A percentile compares a stretch with the other conserved stretches of the same genome.
Evolutionary conservation across 2,888 invertebrate genomes (phyloP).

Genomic region (Luffia ferchaultella): DNA sequence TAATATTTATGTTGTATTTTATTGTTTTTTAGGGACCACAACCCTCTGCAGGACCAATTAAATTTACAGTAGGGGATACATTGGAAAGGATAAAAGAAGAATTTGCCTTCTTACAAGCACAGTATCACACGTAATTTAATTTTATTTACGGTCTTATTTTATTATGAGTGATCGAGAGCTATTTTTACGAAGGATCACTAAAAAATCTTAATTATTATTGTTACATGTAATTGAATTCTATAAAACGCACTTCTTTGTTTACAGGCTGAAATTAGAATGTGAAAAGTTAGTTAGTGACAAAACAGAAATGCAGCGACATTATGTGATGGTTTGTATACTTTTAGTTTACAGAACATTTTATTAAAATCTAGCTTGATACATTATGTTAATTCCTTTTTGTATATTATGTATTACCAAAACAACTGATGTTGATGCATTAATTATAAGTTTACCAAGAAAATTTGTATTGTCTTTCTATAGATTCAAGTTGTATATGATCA

Average conservation of each 20-base stretch:
- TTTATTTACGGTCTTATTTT: slow-evolving; percentile 26
- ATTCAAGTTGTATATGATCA: too few species aligned
- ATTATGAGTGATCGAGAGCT: background rate
- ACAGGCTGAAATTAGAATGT: slow-evolving; percentile 95
- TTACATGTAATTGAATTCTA: background rate
- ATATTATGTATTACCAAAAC: too few species aligned
- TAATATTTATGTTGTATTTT: slow-evolving; percentile 16
- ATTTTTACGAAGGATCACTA: too few species aligned
- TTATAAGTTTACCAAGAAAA: too few species aligned
- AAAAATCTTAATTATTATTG: background rate
- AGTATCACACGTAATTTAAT: slow-evolving; percentile 89
- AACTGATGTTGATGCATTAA: too few species aligned
- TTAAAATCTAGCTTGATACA: too few species aligned
- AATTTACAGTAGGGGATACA: slow-evolving; percentile 91
- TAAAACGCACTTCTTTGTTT: slow-evolving; percentile 19
- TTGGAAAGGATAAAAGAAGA: slow-evolving; percentile 96
- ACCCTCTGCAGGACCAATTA: slow-evolving; percentile 89
- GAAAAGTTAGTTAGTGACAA: slow-evolving; percentile 97
- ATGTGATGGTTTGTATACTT: slow-evolving; percentile 91
- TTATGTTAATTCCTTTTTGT: too few species aligned
- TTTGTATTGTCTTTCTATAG: too few species aligned
- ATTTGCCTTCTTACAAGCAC: slow-evolving; percentile 93
- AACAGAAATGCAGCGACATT: slow-evolving; percentile 98
- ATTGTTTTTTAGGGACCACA: slow-evolving; percentile 81
- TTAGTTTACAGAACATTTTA: too few species aligned